These are phyloP conservation scores for Cylindroiulus punctatus DNA, from an alignment of 2,888 invertebrate species.

Conservation along the genomic window DNA sequence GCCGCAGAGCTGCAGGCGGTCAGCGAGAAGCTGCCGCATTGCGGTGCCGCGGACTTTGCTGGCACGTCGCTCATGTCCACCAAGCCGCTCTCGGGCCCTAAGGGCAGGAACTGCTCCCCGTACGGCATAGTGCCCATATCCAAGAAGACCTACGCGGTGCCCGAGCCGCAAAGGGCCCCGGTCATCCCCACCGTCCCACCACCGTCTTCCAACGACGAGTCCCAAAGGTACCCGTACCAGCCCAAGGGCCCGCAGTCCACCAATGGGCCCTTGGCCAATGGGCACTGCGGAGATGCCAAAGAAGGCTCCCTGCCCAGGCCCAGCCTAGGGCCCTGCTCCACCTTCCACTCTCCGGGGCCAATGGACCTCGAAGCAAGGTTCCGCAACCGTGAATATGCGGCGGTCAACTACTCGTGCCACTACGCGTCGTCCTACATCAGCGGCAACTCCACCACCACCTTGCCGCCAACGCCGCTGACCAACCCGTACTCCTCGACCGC, in stretches of 20 bases:
- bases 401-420: conserved; percentile 54
- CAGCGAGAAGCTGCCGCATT: background rate
- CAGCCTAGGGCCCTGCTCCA: background rate
- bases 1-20: conserved; percentile 71
- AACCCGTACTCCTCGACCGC: conserved; percentile 57
- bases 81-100: background rate
- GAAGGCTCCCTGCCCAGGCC: background rate
- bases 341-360: background rate
- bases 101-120: conserved; percentile 36
- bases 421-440: conserved; percentile 54
- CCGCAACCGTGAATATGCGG: conserved; percentile 51
- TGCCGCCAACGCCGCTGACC: conserved; percentile 53
- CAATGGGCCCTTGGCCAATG: background rate
- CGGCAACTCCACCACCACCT: background rate
- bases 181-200: conserved; percentile 56
- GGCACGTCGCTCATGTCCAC: background rate
- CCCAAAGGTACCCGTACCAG: conserved; percentile 20
- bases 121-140: conserved; percentile 51
- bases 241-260: background rate
- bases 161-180: background rate
- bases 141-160: conserved; percentile 58
- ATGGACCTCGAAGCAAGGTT: background rate
- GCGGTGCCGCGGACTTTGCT: background rate
- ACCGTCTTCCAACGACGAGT: conserved; percentile 60
- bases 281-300: background rate